A percentile compares a stretch with the other conserved stretches of the same genome.
phyloP scores from a whole-genome alignment of 2,113 vertebrate species.

The Bubo scandiacus region DNA sequence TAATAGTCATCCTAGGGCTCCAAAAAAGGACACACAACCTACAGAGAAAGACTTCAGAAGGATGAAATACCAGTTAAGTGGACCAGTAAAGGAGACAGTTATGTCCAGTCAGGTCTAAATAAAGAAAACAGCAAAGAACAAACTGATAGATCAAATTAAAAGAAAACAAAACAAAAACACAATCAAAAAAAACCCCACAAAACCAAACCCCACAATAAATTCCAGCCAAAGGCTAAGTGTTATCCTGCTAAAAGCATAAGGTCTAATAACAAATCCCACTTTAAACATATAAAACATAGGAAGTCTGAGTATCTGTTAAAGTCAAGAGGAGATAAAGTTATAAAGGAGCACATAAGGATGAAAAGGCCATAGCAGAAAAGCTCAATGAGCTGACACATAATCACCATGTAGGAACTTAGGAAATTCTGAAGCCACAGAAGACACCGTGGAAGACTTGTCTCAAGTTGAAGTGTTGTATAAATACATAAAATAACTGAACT shows the following conservation, averaged over 20 bases:
- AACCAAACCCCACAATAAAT: not conserved
- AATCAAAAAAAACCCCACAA: not conserved
- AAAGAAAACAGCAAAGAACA: not conserved
- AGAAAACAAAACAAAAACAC: not conserved
- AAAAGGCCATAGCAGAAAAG: not conserved
- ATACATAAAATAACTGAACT: not conserved
- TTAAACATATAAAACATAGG: not conserved
- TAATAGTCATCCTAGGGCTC: not conserved
- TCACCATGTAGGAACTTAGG: not conserved
- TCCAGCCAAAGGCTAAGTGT: not conserved
- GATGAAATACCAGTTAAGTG: not conserved
- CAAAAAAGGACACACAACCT: not conserved
- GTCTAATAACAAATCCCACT: not conserved
- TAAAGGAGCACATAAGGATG: not conserved
- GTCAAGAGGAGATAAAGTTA: not conserved
- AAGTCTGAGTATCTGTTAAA: not conserved
- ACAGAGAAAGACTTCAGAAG: not conserved
- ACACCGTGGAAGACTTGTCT: not conserved
- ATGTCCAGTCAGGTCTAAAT: not conserved
- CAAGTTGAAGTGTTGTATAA: not conserved
- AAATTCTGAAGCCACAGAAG: not conserved
- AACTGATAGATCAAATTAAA: not conserved
- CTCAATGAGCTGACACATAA: not conserved
- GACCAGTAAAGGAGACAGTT: not conserved
- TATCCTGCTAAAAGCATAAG: not conserved